Percentiles rank a stretch among this genome's conserved stretches.
phyloP scores from a whole-genome alignment of 2,888 invertebrate species.

The Carabus problematicus region DNA sequence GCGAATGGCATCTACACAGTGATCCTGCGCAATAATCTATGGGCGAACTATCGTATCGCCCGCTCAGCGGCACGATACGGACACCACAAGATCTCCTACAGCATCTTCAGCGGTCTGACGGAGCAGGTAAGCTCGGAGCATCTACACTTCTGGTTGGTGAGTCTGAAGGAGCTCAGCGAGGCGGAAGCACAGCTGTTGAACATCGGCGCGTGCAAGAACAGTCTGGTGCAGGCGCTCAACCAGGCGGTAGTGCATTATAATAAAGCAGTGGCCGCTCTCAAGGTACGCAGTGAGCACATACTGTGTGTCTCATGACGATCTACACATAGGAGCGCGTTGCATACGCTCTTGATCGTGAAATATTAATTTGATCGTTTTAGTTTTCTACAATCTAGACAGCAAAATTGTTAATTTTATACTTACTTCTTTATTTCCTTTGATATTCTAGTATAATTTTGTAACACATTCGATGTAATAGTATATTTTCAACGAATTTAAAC shows the following conservation, averaged over 20 bases:
- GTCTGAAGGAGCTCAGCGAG: constrained; percentile 76
- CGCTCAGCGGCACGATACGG: constrained; percentile 85
- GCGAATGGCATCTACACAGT: constrained; percentile 66
- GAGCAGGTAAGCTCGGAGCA: constrained; percentile 79
- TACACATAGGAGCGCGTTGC: too few species aligned
- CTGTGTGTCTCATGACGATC: background rate
- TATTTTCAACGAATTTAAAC: too few species aligned
- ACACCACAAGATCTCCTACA: constrained; percentile 68
- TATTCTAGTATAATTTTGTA: too few species aligned
- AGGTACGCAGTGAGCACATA: constrained; percentile 54
- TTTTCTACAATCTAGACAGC: too few species aligned
- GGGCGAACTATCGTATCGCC: constrained; percentile 88
- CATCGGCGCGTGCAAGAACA: constrained; percentile 53
- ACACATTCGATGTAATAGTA: too few species aligned
- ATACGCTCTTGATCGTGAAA: too few species aligned
- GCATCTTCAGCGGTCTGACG: constrained; percentile 65
- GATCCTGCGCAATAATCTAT: constrained; percentile 67
- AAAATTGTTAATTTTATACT: too few species aligned
- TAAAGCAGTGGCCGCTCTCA: constrained; percentile 69
- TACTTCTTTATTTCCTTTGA: too few species aligned
- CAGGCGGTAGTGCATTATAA: constrained; percentile 68
- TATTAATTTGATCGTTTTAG: too few species aligned
- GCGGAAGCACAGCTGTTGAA: constrained; percentile 73
- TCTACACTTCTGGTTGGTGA: constrained; percentile 86
- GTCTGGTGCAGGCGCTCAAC: constrained; percentile 62